These are phyloP conservation scores for Gymnopithys bicolor DNA, from an alignment of 2,797 vertebrate genomes.

Conservation along the genomic window DNA sequence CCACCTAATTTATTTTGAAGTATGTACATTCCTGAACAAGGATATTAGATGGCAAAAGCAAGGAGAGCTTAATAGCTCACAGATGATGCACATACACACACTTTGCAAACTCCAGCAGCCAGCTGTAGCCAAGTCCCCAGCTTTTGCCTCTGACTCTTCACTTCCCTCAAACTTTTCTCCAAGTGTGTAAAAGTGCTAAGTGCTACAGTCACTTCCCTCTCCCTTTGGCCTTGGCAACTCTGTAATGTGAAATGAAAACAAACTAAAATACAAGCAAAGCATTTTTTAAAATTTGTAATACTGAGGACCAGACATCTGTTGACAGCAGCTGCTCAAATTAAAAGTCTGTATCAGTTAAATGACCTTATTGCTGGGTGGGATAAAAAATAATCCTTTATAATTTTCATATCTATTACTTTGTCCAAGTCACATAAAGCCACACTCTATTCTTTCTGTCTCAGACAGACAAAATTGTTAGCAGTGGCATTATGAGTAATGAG, in stretches of 20 bases:
- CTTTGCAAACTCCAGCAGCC: neutral
- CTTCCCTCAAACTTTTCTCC: neutral
- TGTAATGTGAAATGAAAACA: neutral
- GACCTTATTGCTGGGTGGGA: neutral
- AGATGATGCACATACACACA: neutral
- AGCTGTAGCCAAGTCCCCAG: neutral
- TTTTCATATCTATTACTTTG: neutral
- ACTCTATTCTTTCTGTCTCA: neutral
- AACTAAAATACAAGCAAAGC: neutral
- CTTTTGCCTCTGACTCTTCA: neutral
- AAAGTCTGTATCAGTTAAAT: neutral
- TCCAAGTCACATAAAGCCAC: neutral
- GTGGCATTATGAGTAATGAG: neutral
- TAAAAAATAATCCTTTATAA: neutral
- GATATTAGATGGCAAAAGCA: conserved; percentile 55
- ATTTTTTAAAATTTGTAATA: neutral
- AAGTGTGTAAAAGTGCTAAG: neutral
- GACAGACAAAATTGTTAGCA: neutral
- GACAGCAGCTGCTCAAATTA: neutral
- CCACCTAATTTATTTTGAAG: conserved; percentile 44
- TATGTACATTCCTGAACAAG: conserved; percentile 43
- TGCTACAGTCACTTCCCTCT: neutral
- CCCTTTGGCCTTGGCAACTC: neutral
- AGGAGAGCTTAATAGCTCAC: conserved; percentile 47
- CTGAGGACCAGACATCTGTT: neutral